Base-by-base conservation (phyloP, 2,888 invertebrate species). In the Drosophila planitibia region DNA sequence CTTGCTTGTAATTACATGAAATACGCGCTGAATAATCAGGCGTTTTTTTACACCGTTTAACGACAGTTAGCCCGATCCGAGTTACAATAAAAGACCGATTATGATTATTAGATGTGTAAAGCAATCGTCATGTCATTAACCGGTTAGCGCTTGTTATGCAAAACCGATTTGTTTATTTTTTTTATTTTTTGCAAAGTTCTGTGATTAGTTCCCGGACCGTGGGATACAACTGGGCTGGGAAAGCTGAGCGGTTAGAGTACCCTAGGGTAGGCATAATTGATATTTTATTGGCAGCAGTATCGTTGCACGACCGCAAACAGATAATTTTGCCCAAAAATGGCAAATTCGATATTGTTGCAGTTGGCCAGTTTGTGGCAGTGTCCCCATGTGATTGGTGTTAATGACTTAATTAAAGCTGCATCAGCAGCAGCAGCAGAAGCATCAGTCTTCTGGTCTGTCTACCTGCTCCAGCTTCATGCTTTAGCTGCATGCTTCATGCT, bases 371-470 rank as follows among this genome's bases (percentile, higher is more conserved):
- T 41, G 53, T 59, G 73, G 68, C 70, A 49, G 51, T 60, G 74
- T 69, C 70, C 67, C 53, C 53, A 35, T 82, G 60, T 74, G 83
- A 78, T 79, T 91, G 92, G 91, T 91, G 91, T 91, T 91, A 92
- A 91, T 91, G 91, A 91, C 91, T 91, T 91, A 91, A 91, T 91
- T 91, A 92, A 91, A 91, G 83, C 81, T 78, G 74, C 79, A 47
- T 74, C 79, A 39, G 39, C 5, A 52, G 49, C 69, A 59, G 70
- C 33, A 33, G 16, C 28, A 28, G 28, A 16, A 51, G 49, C 47
- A 22, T 58, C 58, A 58, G 67, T 59, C 35, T 54, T 47, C 58
- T 47, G 47, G 41, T 54, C 68, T 68, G 68, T 63, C 73, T 79
- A 73, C 79, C 74, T 74, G 70, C 57, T 41, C 22, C 51, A 55